These are phyloP conservation scores for Alviniconcha strummeri DNA, from an alignment of 2,888 invertebrate species.

Conservation along the genomic window DNA sequence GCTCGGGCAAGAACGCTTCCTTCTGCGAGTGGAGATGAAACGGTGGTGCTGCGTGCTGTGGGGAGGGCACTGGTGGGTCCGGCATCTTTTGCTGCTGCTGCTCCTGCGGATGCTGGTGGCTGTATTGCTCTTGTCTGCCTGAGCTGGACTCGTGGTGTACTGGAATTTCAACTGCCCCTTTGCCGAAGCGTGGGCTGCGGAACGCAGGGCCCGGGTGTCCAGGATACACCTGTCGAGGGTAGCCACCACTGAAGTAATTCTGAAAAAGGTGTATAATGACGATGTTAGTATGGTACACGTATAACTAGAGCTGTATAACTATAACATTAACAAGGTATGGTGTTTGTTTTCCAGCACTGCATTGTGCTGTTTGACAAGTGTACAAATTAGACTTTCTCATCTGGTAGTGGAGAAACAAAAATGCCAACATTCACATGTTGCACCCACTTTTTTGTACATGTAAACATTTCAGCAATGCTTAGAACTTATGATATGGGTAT, in stretches of 20 bases:
- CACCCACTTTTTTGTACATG: too few relatives aligned
- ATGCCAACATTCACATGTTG: too few relatives aligned
- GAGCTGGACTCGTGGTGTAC: slow-evolving; percentile 49
- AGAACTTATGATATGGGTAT: too few relatives aligned
- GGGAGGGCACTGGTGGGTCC: slow-evolving; percentile 30
- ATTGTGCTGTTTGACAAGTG: too few relatives aligned
- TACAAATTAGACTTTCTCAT: too few relatives aligned
- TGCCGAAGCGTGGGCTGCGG: neutral
- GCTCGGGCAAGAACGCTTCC: slow-evolving; percentile 17
- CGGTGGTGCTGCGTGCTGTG: slow-evolving; percentile 36
- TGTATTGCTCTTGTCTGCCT: slow-evolving; percentile 28
- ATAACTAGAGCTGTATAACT: too few relatives aligned
- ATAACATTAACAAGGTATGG: too few relatives aligned
- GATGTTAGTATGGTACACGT: too few relatives aligned
- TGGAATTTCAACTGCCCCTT: slow-evolving; percentile 47
- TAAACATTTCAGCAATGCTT: too few relatives aligned
- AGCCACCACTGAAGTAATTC: slow-evolving; percentile 2
- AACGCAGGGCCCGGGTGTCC: too few relatives aligned
- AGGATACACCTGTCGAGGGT: slow-evolving; percentile 23
- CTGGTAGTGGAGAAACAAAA: too few relatives aligned
- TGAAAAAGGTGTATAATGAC: slow-evolving; percentile 11
- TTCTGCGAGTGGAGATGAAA: slow-evolving; percentile 27
- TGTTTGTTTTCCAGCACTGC: too few relatives aligned
- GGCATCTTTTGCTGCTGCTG: slow-evolving; percentile 31
- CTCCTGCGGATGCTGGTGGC: slow-evolving; percentile 8